phyloP scores from a whole-genome alignment of 2,113 vertebrate species.

The Egretta garzetta region DNA sequence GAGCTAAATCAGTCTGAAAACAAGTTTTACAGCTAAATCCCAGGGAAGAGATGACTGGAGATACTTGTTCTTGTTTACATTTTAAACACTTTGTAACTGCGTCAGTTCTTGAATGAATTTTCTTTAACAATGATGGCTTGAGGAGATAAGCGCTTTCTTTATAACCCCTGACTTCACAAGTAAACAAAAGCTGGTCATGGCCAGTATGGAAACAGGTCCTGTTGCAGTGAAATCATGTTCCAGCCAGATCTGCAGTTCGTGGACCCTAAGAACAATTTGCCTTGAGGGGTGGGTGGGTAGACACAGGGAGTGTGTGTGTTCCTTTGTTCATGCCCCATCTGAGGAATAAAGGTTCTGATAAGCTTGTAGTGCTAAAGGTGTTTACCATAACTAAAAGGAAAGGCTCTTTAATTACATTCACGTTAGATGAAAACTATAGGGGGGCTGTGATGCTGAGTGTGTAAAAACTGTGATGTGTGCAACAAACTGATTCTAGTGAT shows the following conservation, averaged over 20 bases:
- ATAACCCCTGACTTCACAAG: neutral
- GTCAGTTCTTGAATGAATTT: neutral
- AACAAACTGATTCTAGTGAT: fast-evolving
- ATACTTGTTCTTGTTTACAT: neutral
- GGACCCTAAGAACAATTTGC: neutral
- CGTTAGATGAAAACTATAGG: fast-evolving
- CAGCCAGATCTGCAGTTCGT: neutral
- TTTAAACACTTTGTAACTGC: neutral
- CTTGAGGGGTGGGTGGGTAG: neutral
- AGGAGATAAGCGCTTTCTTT: neutral
- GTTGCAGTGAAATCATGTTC: neutral
- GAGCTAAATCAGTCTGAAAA: neutral
- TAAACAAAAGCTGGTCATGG: neutral
- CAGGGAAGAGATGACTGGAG: neutral
- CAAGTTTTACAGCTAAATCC: conserved; percentile 1
- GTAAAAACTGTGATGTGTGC: neutral
- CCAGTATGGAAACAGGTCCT: neutral
- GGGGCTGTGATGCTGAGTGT: neutral
- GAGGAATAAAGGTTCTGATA: neutral
- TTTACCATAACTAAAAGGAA: neutral
- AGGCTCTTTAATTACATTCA: neutral
- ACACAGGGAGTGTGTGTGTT: neutral
- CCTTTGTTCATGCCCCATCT: neutral
- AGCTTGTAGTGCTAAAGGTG: neutral
- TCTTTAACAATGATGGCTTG: neutral